These are phyloP conservation scores for Caenorhabditis panamensis DNA, from an alignment of 2,888 invertebrate species.

Conservation along the genomic window DNA sequence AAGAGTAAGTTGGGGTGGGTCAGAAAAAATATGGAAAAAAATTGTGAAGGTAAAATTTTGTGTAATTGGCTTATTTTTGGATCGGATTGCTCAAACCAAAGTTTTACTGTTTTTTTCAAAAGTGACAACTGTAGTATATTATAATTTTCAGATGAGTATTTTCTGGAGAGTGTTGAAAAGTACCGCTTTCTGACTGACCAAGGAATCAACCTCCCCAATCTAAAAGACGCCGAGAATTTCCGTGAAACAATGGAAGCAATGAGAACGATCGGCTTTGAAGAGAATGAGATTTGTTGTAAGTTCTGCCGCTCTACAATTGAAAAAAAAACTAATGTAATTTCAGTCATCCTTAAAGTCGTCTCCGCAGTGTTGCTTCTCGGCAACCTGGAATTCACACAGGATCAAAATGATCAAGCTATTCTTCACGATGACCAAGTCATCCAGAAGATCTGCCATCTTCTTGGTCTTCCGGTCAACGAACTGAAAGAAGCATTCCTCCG, in stretches of 20 bases:
- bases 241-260: conserved; percentile 96
- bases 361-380: conserved; percentile 97
- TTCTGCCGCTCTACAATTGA: background rate
- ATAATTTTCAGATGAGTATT: conserved; percentile 85
- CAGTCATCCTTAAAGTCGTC: conserved; percentile 94
- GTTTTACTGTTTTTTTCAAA: conserved; percentile 26
- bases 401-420: conserved; percentile 97
- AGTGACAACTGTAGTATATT: too few relatives aligned
- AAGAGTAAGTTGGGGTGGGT: conserved; percentile 84
- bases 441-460: conserved; percentile 96
- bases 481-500: conserved; percentile 98
- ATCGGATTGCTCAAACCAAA: conserved; percentile 4
- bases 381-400: conserved; percentile 98
- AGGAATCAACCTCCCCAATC: conserved; percentile 90
- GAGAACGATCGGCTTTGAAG: conserved; percentile 98
- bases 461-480: conserved; percentile 93
- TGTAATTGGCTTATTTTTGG: conserved; percentile 6
- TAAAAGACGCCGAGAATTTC: conserved; percentile 94
- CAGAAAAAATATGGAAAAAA: conserved; percentile 19
- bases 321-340: conserved; percentile 61
- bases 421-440: conserved; percentile 96
- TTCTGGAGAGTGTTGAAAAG: conserved; percentile 89
- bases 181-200: conserved; percentile 95
- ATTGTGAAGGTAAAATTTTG: background rate
- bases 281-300: conserved; percentile 90